A percentile compares a stretch with the other conserved stretches of the same genome.
phyloP scores from a whole-genome alignment of 2,113 vertebrate species.

The Ciconia boyciana region DNA sequence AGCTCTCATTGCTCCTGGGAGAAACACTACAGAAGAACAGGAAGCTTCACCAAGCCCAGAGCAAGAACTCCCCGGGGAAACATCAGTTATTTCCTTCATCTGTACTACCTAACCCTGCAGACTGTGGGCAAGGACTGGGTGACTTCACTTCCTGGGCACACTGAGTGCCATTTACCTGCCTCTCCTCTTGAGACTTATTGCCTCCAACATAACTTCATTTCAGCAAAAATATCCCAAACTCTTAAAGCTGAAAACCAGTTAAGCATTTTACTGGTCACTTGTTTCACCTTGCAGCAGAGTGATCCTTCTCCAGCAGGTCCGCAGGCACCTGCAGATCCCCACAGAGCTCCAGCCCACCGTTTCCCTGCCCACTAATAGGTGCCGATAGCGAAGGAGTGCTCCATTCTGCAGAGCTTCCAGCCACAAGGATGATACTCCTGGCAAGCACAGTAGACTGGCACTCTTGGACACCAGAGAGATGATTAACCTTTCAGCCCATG shows the following conservation, averaged over 20 bases:
- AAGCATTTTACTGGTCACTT: not conserved
- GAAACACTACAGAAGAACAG: not conserved
- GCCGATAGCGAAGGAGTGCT: rapidly evolving
- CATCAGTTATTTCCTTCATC: not conserved
- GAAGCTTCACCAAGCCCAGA: not conserved
- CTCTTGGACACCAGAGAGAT: not conserved
- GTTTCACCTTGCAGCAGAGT: not conserved
- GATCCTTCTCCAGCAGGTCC: not conserved
- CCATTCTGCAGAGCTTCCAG: not conserved
- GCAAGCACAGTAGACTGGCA: not conserved
- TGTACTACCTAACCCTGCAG: not conserved
- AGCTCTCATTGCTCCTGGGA: not conserved
- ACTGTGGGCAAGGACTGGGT: not conserved
- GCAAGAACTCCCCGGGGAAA: not conserved
- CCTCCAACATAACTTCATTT: not conserved
- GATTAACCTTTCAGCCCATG: not conserved
- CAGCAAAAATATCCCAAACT: not conserved
- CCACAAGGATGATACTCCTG: not conserved
- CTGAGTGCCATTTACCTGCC: not conserved
- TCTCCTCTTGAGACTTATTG: not conserved
- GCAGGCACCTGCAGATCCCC: not conserved
- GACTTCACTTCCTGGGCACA: not conserved
- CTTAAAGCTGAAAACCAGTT: not conserved
- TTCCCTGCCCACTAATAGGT: not conserved
- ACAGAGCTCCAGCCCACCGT: not conserved